Base-by-base conservation (phyloP, 2,113 vertebrate genomes). In the Xenopus borealis region DNA sequence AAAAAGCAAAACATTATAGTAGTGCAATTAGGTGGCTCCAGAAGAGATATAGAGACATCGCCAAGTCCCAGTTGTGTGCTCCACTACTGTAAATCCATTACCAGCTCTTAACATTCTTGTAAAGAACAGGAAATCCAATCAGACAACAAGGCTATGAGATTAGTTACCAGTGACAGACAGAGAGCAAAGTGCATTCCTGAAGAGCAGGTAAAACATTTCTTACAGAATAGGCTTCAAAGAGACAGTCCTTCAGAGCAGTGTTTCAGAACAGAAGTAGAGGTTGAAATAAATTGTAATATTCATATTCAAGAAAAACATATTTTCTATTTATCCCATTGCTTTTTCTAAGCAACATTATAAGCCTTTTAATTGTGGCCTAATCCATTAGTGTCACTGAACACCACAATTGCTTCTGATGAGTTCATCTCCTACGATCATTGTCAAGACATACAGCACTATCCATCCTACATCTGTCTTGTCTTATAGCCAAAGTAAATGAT, bases 31-130 rank as follows among this genome's bases (percentile, higher is more conserved):
- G 46, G 63, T 10, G 61, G 47, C 11, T 19, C 46, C 61, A 6
- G 46, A 20, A 64, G 17, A 33, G 47, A 53, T 72, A 72, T 72
- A 45, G 71, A 72, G 71, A 52, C 62, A 63, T 63, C 61, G 19
- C 46, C 45, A 63, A 64, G 61, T 72, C 61, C 61, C 71, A 19
- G 23, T 40, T 50, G 61, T 52, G 50, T 33, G 7, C 27, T 61
- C 23, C 3, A 18, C 19, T 53, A 52, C 61, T 63, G 71, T 53
- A 64, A 50, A 64, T 72, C 61, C 61, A 72, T 72, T 72, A 64
- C 17, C 19, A 19, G 12, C 8, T 61, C 10, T 4, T 12, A 19
- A 17, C 17, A 45, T 11, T 16, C 44, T 53, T 63, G 46, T 72
- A 59, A 62, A 20, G 50, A 13, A 46, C 20, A 64, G 30, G 61